Evolutionary conservation across 2,113 vertebrate species (phyloP).

Genomic region (Stigmatopora nigra): DNA sequence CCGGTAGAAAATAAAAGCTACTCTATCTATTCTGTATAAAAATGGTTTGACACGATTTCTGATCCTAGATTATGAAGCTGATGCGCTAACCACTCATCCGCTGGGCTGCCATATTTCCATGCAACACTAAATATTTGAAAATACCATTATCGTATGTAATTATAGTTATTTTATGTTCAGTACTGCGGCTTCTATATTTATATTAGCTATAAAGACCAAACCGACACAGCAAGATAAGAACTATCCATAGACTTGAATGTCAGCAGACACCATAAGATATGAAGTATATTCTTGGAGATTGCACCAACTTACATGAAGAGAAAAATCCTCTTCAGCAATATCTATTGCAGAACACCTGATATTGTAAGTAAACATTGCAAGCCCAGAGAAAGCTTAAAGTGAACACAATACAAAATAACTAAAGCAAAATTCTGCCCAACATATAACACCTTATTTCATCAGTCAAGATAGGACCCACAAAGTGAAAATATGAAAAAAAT

Average conservation of each 20-base stretch:
- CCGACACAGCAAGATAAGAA: slow-evolving; percentile 32
- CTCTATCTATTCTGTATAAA: too few species aligned
- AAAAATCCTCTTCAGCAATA: not conserved
- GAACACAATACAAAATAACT: slow-evolving; percentile 41
- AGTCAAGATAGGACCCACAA: slow-evolving; percentile 39
- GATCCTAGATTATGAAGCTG: too few species aligned
- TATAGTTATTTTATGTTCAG: not conserved
- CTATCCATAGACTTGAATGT: slow-evolving; percentile 12
- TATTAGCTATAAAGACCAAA: not conserved
- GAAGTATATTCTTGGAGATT: slow-evolving; percentile 18
- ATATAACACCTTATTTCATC: slow-evolving; percentile 54
- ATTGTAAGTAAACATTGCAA: slow-evolving; percentile 37
- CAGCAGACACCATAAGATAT: slow-evolving; percentile 21
- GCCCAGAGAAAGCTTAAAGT: slow-evolving; percentile 28
- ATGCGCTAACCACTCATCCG: too few species aligned
- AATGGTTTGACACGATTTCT: too few species aligned
- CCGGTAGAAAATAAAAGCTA: too few species aligned
- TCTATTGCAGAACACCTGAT: slow-evolving; percentile 15
- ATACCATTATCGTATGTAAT: not conserved
- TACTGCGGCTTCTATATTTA: not conserved
- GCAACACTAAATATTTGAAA: not conserved
- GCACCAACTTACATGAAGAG: slow-evolving; percentile 13
- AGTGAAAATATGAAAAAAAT: slow-evolving; percentile 10
- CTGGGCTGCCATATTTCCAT: not conserved
- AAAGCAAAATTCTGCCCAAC: slow-evolving; percentile 43